These are phyloP conservation scores for Capreolus pygargus DNA, from an alignment of 2,113 vertebrate genomes.

Conservation along the genomic window DNA sequence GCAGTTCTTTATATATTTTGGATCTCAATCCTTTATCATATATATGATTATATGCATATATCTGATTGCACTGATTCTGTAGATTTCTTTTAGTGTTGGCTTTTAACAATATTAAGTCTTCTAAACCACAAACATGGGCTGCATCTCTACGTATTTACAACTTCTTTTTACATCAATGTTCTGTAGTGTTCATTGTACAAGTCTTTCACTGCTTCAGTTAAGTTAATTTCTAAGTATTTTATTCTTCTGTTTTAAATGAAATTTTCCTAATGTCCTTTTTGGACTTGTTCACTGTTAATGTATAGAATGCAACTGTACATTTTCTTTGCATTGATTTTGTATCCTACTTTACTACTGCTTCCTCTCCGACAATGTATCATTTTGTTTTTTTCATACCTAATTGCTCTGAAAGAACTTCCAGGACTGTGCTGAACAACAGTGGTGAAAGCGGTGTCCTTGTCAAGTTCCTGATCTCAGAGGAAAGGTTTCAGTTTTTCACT, in stretches of 20 bases:
- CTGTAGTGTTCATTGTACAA: background rate
- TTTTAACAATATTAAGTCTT: background rate
- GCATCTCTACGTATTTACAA: background rate
- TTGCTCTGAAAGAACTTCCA: background rate
- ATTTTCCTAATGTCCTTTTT: background rate
- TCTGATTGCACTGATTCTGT: background rate
- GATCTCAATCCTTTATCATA: background rate
- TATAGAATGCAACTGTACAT: background rate
- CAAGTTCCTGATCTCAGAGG: background rate
- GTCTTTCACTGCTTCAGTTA: background rate
- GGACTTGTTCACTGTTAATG: background rate
- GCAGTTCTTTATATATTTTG: background rate
- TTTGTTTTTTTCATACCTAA: background rate
- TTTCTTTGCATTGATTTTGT: background rate
- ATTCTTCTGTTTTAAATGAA: background rate
- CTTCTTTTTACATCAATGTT: background rate
- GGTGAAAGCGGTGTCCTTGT: accelerated
- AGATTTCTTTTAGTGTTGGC: background rate
- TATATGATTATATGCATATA: too few relatives aligned
- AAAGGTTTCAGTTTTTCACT: background rate
- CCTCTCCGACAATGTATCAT: background rate
- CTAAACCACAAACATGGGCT: background rate
- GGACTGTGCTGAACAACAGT: too few relatives aligned
- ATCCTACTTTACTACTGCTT: background rate
- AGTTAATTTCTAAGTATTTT: background rate